Percentiles rank a stretch among this genome's conserved stretches.
Conservation (phyloP, 2,797 vertebrate species). For the Parotocinclus haroldoi region DNA sequence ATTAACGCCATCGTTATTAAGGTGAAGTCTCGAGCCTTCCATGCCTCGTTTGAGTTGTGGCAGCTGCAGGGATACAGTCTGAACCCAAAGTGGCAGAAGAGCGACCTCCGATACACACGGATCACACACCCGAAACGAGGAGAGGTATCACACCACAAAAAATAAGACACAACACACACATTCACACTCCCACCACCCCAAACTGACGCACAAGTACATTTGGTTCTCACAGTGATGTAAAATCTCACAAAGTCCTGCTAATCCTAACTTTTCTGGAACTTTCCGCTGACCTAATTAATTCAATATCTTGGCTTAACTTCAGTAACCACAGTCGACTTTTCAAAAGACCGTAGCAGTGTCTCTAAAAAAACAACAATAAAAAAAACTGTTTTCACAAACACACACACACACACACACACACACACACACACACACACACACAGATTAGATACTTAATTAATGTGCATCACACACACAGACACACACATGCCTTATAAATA, state of each 20-base stretch:
- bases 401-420: neutral
- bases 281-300: too few species aligned
- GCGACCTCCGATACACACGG: slow-evolving; percentile 89
- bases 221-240: neutral
- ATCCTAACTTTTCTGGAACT: too few species aligned
- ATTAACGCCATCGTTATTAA: slow-evolving; percentile 97
- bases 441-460: neutral
- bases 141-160: slow-evolving; percentile 74
- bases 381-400: too few species aligned
- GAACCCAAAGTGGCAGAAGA: slow-evolving; percentile 92
- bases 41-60: slow-evolving; percentile 95
- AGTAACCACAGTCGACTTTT: too few species aligned
- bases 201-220: neutral
- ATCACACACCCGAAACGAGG: slow-evolving; percentile 89
- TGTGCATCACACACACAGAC: neutral
- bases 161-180: too few species aligned
- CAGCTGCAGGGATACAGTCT: slow-evolving; percentile 97
- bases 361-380: too few species aligned
- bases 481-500: too few species aligned
- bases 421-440: neutral
- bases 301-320: too few species aligned
- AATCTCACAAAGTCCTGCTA: too few species aligned
- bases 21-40: slow-evolving; percentile 92
- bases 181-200: neutral
- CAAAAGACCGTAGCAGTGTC: too few species aligned